A percentile compares a stretch with the other conserved stretches of the same genome.
phyloP scores from a whole-genome alignment of 2,797 vertebrate species.

The Takifugu ocellatus region DNA sequence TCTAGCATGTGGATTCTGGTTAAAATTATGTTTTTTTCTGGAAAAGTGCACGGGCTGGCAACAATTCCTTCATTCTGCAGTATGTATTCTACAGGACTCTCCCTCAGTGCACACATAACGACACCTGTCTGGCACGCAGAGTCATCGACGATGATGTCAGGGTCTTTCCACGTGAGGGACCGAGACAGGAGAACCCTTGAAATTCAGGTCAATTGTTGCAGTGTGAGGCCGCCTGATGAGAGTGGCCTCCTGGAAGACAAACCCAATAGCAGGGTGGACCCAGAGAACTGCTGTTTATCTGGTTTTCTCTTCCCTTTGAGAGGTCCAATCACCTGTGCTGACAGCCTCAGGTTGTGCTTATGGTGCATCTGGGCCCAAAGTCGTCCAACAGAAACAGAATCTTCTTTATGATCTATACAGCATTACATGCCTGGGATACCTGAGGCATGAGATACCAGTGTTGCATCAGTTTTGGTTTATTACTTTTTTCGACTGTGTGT shows the following conservation, averaged over 20 bases:
- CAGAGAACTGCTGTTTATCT: slow-evolving; percentile 29
- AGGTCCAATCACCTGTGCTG: slow-evolving; percentile 32
- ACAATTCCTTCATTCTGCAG: slow-evolving; percentile 10
- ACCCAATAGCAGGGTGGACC: slow-evolving; percentile 45
- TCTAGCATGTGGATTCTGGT: slow-evolving; percentile 10
- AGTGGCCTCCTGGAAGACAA: slow-evolving; percentile 38
- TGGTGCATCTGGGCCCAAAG: slow-evolving; percentile 41
- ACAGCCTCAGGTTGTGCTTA: slow-evolving; percentile 18
- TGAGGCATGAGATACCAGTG: slow-evolving; percentile 23
- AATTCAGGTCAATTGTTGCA: slow-evolving; percentile 46
- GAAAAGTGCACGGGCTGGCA: slow-evolving; percentile 4
- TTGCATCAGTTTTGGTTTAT: slow-evolving; percentile 40
- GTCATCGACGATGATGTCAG: not conserved
- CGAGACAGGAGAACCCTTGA: slow-evolving; percentile 36
- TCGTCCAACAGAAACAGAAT: slow-evolving; percentile 46
- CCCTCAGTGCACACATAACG: slow-evolving; percentile 21
- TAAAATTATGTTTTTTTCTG: slow-evolving; percentile 6
- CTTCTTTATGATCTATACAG: slow-evolving; percentile 32
- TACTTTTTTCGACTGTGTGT: slow-evolving; percentile 28
- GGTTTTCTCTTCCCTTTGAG: slow-evolving; percentile 21
- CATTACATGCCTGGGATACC: slow-evolving; percentile 31
- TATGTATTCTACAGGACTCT: slow-evolving; percentile 12
- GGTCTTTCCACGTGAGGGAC: slow-evolving; percentile 25
- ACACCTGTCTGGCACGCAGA: not conserved
- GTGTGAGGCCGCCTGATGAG: slow-evolving; percentile 30